phyloP scores from a whole-genome alignment of 2,797 vertebrate genomes.

The Simalia tracyae region DNA sequence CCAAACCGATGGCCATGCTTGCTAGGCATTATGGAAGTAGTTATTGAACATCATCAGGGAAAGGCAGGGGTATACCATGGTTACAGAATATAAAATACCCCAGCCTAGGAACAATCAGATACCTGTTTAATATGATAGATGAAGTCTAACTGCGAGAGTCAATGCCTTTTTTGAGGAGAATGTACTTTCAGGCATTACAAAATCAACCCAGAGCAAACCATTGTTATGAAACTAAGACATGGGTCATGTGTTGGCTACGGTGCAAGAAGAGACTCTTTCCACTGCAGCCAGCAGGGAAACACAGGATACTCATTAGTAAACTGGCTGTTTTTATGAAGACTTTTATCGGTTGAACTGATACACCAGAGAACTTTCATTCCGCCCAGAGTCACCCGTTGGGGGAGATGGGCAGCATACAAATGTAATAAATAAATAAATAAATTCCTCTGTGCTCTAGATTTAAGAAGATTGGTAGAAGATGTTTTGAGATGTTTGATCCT shows the following conservation, averaged over 20 bases:
- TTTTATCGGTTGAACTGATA: no score
- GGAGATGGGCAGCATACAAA: no score
- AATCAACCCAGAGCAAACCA: not conserved
- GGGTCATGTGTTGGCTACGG: conserved; percentile 57
- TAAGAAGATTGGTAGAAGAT: not conserved
- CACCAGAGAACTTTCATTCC: no score
- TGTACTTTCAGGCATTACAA: not conserved
- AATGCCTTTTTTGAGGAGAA: not conserved
- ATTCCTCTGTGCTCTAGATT: not conserved
- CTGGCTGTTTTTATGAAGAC: not conserved
- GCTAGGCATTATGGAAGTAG: not conserved
- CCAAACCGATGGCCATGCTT: not conserved
- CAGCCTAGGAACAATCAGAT: not conserved
- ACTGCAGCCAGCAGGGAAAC: no score
- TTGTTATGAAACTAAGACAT: not conserved
- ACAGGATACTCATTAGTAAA: not conserved
- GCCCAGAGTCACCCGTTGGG: no score
- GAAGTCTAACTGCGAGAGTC: not conserved
- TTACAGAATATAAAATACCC: conserved; percentile 22
- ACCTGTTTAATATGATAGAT: not conserved
- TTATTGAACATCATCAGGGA: not conserved
- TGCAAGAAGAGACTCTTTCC: conserved; percentile 75
- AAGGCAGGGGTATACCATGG: not conserved
- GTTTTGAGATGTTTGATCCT: not conserved
- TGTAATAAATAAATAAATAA: no score